A percentile compares a stretch with the other conserved stretches of the same genome.
These are phyloP conservation scores for Takifugu ocellatus DNA, from an alignment of 2,797 vertebrate species.

Conservation along the genomic window DNA sequence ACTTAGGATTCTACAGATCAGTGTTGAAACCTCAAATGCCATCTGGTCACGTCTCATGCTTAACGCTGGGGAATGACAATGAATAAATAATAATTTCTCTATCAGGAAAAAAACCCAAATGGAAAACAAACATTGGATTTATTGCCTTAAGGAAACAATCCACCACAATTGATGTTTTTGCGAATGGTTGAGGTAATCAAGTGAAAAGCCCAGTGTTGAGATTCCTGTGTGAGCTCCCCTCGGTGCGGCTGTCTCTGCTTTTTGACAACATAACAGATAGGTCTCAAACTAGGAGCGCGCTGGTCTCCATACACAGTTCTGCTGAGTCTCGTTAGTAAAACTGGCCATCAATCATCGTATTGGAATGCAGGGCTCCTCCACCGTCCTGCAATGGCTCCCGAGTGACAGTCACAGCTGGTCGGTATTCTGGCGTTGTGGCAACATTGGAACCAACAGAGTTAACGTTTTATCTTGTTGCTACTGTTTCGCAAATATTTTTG, in stretches of 20 bases:
- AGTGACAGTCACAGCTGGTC: slow-evolving; percentile 66
- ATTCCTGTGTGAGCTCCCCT: slow-evolving; percentile 35
- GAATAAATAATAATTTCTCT: not conserved
- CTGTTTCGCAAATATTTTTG: slow-evolving; percentile 22
- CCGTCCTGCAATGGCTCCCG: slow-evolving; percentile 34
- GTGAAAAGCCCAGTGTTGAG: slow-evolving; percentile 34
- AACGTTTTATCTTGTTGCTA: slow-evolving; percentile 44
- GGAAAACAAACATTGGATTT: slow-evolving; percentile 25
- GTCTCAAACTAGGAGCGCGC: slow-evolving; percentile 24
- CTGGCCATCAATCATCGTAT: slow-evolving; percentile 59
- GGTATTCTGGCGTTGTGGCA: slow-evolving; percentile 48
- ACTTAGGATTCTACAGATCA: too few species aligned
- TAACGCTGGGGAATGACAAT: too few species aligned
- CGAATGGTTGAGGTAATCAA: slow-evolving; percentile 34
- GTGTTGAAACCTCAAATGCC: too few species aligned
- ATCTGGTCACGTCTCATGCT: too few species aligned
- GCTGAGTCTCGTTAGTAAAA: slow-evolving; percentile 62
- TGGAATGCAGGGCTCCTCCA: slow-evolving; percentile 42
- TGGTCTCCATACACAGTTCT: slow-evolving; percentile 27
- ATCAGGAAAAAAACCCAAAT: too few species aligned
- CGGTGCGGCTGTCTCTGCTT: slow-evolving; percentile 11
- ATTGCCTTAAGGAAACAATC: slow-evolving; percentile 18
- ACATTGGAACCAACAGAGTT: slow-evolving; percentile 39
- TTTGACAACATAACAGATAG: slow-evolving; percentile 15
- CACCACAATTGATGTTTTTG: not conserved